A percentile compares a stretch with the other conserved stretches of the same genome.
Evolutionary conservation across 1,140 invertebrate genomes (phyloP).

Genomic region (Euura lappo): DNA sequence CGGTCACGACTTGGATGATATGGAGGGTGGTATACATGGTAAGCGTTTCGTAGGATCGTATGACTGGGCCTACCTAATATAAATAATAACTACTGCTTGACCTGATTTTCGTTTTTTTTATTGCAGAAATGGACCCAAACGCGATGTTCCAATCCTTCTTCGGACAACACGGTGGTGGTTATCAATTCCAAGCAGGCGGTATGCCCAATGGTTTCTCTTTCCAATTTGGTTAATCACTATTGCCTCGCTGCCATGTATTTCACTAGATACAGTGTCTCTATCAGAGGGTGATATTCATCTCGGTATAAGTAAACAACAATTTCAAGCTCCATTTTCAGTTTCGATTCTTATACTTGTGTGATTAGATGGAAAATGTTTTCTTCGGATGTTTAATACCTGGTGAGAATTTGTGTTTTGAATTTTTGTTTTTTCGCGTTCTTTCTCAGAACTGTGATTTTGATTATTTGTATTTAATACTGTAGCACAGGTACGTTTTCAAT

Average conservation of each 20-base stretch:
- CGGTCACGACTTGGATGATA: constrained; percentile 88
- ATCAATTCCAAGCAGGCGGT: constrained; percentile 58
- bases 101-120: constrained; percentile 30
- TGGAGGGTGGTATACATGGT: constrained; percentile 57
- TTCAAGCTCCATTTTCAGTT: neutral
- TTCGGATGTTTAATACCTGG: neutral
- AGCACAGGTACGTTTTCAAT: too few species aligned
- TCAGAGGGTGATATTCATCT: neutral
- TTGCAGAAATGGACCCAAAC: constrained; percentile 78
- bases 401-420: neutral
- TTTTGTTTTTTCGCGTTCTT: neutral
- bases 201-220: constrained; percentile 69
- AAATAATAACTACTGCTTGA: constrained; percentile 34
- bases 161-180: constrained; percentile 56
- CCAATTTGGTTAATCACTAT: constrained; percentile 67
- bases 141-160: constrained; percentile 84
- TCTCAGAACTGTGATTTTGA: too few species aligned
- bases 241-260: neutral
- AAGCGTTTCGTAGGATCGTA: constrained; percentile 20
- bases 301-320: neutral
- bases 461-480: too few species aligned
- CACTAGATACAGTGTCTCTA: neutral
- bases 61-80: constrained; percentile 19
- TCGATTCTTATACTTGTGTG: neutral
- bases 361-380: neutral